phyloP scores from a whole-genome alignment of 2,113 vertebrate species.

The Grus americana region DNA sequence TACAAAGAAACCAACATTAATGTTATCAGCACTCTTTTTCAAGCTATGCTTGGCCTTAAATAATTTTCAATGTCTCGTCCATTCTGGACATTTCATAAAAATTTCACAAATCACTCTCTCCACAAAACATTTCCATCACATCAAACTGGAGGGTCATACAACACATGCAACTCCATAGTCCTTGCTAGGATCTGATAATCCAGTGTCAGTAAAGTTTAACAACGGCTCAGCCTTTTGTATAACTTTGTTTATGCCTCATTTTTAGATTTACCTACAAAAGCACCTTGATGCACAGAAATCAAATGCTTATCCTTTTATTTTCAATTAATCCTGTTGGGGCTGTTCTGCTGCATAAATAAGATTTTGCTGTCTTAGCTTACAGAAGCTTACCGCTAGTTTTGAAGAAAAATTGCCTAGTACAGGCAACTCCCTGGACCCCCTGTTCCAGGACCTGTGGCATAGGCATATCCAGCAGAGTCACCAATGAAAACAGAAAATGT shows the following conservation, averaged over 20 bases:
- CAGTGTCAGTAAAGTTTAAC: neutral
- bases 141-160: neutral
- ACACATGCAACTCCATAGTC: neutral
- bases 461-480: constrained; percentile 90
- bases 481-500: constrained; percentile 90
- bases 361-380: constrained; percentile 81
- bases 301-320: neutral
- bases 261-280: neutral
- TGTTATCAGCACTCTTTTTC: neutral
- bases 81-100: neutral
- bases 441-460: constrained; percentile 93
- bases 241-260: neutral
- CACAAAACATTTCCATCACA: neutral
- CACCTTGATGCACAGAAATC: neutral
- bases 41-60: neutral
- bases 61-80: neutral
- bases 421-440: constrained; percentile 91
- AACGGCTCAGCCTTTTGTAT: neutral
- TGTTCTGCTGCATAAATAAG: neutral
- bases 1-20: neutral
- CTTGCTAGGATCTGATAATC: neutral
- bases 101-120: neutral
- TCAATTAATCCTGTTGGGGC: neutral
- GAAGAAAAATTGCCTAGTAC: constrained; percentile 92
- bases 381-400: constrained; percentile 88